These are phyloP conservation scores for Biston stratarius DNA, from an alignment of 2,888 invertebrate genomes.

Conservation along the genomic window DNA sequence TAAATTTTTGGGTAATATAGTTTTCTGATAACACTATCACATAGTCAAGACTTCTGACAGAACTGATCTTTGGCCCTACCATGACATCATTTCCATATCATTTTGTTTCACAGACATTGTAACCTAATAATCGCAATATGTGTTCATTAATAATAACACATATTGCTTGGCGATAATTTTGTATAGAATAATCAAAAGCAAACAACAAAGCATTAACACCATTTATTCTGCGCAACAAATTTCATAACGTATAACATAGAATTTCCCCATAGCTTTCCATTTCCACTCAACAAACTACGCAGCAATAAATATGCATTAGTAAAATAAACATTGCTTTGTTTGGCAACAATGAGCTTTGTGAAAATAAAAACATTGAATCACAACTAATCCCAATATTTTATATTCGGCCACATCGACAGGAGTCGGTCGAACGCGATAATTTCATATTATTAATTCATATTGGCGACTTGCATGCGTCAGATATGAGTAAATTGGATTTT, in stretches of 20 bases:
- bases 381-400: constrained; percentile 57
- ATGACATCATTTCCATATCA: constrained; percentile 5
- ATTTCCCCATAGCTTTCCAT: constrained; percentile 9
- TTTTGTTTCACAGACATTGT: constrained; percentile 1
- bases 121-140: background rate
- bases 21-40: background rate
- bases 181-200: background rate
- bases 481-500: constrained; percentile 77
- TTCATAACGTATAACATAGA: constrained; percentile 1
- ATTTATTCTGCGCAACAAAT: constrained; percentile 2
- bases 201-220: background rate
- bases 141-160: background rate
- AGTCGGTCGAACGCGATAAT: constrained; percentile 72
- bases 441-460: constrained; percentile 75
- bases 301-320: constrained; percentile 33
- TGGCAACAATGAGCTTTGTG: constrained; percentile 26
- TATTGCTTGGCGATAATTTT: background rate
- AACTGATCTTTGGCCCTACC: constrained; percentile 4
- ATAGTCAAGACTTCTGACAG: background rate
- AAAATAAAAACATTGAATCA: constrained; percentile 36
- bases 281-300: constrained; percentile 25
- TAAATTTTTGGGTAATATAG: background rate
- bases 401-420: constrained; percentile 50
- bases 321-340: constrained; percentile 30
- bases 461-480: constrained; percentile 69